Conservation (phyloP, 2,888 invertebrate genomes). For the Subacronicta megacephala region DNA sequence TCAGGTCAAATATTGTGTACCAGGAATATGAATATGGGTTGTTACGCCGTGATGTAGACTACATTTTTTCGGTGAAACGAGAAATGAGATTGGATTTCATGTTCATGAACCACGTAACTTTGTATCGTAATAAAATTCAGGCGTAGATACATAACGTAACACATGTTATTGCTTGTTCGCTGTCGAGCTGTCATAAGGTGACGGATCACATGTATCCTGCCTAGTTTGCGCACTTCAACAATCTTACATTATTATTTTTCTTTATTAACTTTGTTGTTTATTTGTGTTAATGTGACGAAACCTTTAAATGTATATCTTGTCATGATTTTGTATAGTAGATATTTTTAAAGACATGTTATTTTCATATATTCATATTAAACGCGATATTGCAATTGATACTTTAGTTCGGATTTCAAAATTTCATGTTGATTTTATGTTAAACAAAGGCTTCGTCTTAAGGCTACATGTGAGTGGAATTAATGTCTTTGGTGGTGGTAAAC, state of each 20-base stretch:
- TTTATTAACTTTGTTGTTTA: conserved; percentile 46
- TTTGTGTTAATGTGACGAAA: conserved; percentile 26
- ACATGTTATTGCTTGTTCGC: conserved; percentile 71
- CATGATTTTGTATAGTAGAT: conserved; percentile 15
- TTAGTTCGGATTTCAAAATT: background rate
- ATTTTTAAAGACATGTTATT: conserved; percentile 8
- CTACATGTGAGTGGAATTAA: no score
- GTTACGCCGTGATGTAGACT: conserved; percentile 43
- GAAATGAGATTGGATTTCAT: conserved; percentile 64
- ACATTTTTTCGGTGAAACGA: conserved; percentile 44
- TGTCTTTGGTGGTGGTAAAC: background rate
- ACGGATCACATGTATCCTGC: conserved; percentile 65
- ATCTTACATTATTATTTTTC: conserved; percentile 37
- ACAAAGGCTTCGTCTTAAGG: no score
- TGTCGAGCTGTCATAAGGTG: conserved; percentile 67
- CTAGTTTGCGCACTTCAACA: conserved; percentile 51
- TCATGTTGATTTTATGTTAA: no score
- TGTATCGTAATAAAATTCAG: conserved; percentile 70
- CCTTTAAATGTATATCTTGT: conserved; percentile 38
- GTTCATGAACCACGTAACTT: conserved; percentile 62
- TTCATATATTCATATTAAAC: background rate
- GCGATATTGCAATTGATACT: background rate
- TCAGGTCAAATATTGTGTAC: conserved; percentile 48
- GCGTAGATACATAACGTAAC: conserved; percentile 64
- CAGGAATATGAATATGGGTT: conserved; percentile 45